Percentiles rank a stretch among this genome's conserved stretches.
Evolutionary conservation across 2,888 invertebrate species (phyloP).

Genomic region (Chesias legatella): DNA sequence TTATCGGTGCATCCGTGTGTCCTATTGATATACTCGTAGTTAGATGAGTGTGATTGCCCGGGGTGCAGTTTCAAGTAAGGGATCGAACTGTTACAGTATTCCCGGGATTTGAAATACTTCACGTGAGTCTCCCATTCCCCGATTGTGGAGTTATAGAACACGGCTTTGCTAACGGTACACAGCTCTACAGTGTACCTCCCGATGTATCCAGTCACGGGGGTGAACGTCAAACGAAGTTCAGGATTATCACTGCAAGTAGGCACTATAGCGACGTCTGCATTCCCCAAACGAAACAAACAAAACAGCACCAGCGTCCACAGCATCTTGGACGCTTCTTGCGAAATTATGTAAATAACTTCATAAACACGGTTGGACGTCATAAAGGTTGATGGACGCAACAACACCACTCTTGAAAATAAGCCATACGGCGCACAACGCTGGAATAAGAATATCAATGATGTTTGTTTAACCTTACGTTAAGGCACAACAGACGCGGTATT

Average conservation of each 20-base stretch:
- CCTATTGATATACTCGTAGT: slow-evolving; percentile 17
- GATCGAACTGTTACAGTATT: slow-evolving; percentile 13
- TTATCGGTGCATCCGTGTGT: slow-evolving; percentile 9
- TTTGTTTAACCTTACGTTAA: no score
- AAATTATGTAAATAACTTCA: slow-evolving; percentile 33
- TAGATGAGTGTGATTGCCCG: slow-evolving; percentile 9
- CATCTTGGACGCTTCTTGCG: slow-evolving; percentile 28
- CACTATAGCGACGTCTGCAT: slow-evolving; percentile 26
- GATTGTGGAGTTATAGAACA: slow-evolving; percentile 15
- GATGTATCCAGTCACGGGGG: slow-evolving; percentile 32
- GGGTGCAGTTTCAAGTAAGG: not conserved
- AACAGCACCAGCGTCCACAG: slow-evolving; percentile 34
- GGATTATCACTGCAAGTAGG: slow-evolving; percentile 35
- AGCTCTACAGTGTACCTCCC: slow-evolving; percentile 51
- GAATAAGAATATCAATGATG: no score
- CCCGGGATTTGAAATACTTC: slow-evolving; percentile 4
- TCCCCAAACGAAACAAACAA: slow-evolving; percentile 27
- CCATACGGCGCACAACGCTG: no score
- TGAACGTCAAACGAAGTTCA: slow-evolving; percentile 29
- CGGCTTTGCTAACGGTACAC: slow-evolving; percentile 34
- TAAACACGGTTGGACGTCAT: not conserved
- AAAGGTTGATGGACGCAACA: no score
- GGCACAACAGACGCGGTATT: no score
- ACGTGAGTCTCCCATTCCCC: slow-evolving; percentile 37
- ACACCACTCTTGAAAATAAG: no score